A percentile compares a stretch with the other conserved stretches of the same genome.
These are phyloP conservation scores for Periphyllus acericola DNA, from an alignment of 2,888 invertebrate genomes.

Conservation along the genomic window DNA sequence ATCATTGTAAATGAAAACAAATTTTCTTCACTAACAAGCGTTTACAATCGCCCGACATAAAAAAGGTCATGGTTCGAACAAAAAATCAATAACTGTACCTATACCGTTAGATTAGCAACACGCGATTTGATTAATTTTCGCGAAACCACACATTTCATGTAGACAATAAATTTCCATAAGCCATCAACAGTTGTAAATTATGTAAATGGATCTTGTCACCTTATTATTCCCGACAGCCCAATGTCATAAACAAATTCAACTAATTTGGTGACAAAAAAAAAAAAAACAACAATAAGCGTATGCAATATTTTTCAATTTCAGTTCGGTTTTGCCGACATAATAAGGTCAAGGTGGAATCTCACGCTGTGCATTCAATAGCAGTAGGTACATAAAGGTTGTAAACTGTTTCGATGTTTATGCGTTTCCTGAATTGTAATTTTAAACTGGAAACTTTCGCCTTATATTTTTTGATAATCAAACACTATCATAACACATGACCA, in stretches of 20 bases:
- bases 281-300: not conserved
- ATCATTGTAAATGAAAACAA: too few relatives aligned
- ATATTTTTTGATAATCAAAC: too few relatives aligned
- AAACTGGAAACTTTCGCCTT: too few relatives aligned
- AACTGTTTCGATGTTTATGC: too few relatives aligned
- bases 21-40: too few relatives aligned
- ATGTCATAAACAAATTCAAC: not conserved
- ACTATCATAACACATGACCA: too few relatives aligned
- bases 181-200: not conserved
- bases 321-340: not conserved
- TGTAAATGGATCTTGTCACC: not conserved
- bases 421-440: too few relatives aligned
- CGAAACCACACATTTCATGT: not conserved
- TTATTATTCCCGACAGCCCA: not conserved
- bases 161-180: not conserved
- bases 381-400: too few relatives aligned
- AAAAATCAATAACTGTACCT: not conserved
- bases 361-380: not conserved
- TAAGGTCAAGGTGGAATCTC: constrained; percentile 17
- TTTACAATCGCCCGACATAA: not conserved
- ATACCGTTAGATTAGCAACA: not conserved
- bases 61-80: not conserved
- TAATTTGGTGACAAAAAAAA: not conserved
- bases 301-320: not conserved
- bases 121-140: not conserved